Evolutionary conservation across 2,113 vertebrate genomes (phyloP), one percentile per base, ranked within the genome.

Genomic region (Corythoichthys haematopterus): DNA sequence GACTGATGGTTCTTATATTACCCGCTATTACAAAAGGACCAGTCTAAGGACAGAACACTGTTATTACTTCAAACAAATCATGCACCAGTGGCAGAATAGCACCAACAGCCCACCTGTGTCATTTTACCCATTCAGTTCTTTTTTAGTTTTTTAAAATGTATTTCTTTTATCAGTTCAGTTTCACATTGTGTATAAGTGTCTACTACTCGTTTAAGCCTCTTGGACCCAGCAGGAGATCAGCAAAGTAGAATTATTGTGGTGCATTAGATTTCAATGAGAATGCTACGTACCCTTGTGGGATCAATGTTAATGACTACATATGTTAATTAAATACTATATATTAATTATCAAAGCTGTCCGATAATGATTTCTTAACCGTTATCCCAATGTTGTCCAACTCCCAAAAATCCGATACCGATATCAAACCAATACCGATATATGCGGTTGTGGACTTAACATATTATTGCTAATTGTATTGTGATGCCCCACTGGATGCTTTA

Each of bases 61-160:
- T 77, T 75, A 83, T 88, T 87, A 69, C 74, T 71, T 80, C 55
- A 75, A 84, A 82, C 70, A 61, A 80, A 80, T 75, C 72, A 68
- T 40, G 58, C 68, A 63, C 16, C 36, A 57, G 37, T 50, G 33
- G 50, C 64, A 65, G 53, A 62, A 53, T 56, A 35, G 70, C 63
- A 64, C 45, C 52, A 55, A 28, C 0, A 53, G 28, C 68, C 12
- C 65, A 57, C 57, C 65, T 79, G 15, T 64, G 63, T 70, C 43
- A 33, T 78, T 74, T 72, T 64, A 62, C 45, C 62, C 53, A 36
- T 61, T 37, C 33, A 43, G 20, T 37, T 50, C 68, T 2, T 37
- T 70, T 69, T 28, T 65, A 11, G 2, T 47, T 11, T 47, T 11
- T 5, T 40, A 3, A 40, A 40, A 40, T 40, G 3, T 2, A 8